Conservation (phyloP, 2,888 invertebrate species). For the Crioceris asparagi region DNA sequence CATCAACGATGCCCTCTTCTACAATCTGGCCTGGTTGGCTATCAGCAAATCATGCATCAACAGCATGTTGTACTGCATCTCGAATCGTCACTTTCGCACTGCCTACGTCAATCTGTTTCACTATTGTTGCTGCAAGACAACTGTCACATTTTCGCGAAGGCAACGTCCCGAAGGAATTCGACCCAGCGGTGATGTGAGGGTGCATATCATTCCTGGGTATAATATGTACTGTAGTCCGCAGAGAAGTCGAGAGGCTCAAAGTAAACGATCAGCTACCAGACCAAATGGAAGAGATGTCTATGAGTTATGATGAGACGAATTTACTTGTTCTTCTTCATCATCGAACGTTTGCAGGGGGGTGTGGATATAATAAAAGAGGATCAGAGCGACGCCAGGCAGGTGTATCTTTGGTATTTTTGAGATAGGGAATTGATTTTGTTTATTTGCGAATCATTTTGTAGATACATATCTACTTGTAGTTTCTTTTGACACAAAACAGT, state of each 20-base stretch:
- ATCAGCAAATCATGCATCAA: constrained; percentile 58
- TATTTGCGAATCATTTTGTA: too few relatives aligned
- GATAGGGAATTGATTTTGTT: too few relatives aligned
- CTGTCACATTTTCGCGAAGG: constrained; percentile 54
- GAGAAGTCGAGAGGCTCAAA: constrained; percentile 35
- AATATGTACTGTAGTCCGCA: constrained; percentile 57
- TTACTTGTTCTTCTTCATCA: too few relatives aligned
- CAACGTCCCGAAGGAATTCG: constrained; percentile 40
- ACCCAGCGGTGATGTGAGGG: constrained; percentile 53
- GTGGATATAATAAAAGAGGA: constrained; percentile 28
- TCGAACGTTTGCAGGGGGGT: constrained; percentile 27
- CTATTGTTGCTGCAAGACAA: constrained; percentile 72
- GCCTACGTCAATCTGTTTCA: constrained; percentile 65
- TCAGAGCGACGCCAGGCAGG: background rate
- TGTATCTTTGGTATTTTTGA: too few relatives aligned
- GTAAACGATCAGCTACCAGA: constrained; percentile 34
- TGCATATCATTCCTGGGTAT: constrained; percentile 62
- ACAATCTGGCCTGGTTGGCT: constrained; percentile 59
- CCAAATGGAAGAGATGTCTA: constrained; percentile 44
- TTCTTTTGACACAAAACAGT: too few relatives aligned
- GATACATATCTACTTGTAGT: too few relatives aligned
- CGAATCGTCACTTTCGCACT: constrained; percentile 56
- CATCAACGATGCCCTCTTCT: constrained; percentile 45
- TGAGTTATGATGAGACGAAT: constrained; percentile 43
- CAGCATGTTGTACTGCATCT: constrained; percentile 51